A percentile compares a stretch with the other conserved stretches of the same genome.
These are phyloP conservation scores for Mesorhabditis spiculigera DNA, from an alignment of 2,888 invertebrate genomes.

Conservation along the genomic window DNA sequence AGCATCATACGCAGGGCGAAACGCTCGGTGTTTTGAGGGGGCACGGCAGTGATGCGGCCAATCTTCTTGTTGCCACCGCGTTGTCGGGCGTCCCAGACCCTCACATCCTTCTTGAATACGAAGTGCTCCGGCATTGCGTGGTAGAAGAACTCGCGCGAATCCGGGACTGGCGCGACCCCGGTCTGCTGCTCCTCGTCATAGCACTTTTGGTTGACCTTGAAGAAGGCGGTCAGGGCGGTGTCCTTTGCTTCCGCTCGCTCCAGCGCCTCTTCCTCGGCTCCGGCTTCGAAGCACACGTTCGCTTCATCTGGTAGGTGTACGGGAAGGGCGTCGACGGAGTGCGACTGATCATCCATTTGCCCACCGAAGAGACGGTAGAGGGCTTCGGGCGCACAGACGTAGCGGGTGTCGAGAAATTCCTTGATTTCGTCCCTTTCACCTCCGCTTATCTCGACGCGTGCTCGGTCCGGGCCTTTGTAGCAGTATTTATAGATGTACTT, in stretches of 20 bases:
- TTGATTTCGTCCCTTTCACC: constrained; percentile 18
- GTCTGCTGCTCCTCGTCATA: constrained; percentile 9
- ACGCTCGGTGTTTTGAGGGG: constrained; percentile 21
- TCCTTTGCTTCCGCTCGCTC: neutral
- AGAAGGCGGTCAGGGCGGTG: constrained; percentile 18
- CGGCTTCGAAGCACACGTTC: constrained; percentile 10
- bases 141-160: constrained; percentile 11
- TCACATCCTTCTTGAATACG: constrained; percentile 13
- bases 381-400: constrained; percentile 28
- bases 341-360: constrained; percentile 16
- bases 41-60: constrained; percentile 23
- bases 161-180: neutral
- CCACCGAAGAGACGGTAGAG: constrained; percentile 14
- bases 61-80: constrained; percentile 9
- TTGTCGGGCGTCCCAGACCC: constrained; percentile 7
- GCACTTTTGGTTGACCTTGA: constrained; percentile 16
- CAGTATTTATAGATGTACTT: constrained; percentile 40
- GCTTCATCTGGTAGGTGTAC: constrained; percentile 27
- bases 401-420: constrained; percentile 19
- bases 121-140: constrained; percentile 19
- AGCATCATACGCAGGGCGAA: constrained; percentile 22
- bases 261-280: constrained; percentile 7
- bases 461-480: constrained; percentile 40
- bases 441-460: constrained; percentile 2
- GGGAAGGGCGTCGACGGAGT: constrained; percentile 16